Percentiles rank a stretch among this genome's conserved stretches.
These are phyloP conservation scores for Cyprichromis sp. DNA, from an alignment of 2,113 vertebrate genomes.

Conservation along the genomic window DNA sequence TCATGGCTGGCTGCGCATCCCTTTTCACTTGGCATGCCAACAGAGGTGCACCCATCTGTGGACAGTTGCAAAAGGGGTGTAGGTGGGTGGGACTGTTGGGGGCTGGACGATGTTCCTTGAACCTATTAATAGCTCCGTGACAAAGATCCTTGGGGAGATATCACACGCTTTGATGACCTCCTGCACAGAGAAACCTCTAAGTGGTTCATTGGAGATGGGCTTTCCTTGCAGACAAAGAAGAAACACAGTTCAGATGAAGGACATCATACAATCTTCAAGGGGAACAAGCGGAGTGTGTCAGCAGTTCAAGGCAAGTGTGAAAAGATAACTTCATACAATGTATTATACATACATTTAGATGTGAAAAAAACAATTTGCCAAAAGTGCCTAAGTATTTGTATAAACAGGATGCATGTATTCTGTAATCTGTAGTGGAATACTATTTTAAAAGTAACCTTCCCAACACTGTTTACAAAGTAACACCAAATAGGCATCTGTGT, in stretches of 20 bases:
- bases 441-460: not conserved
- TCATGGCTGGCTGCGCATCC: constrained; percentile 33
- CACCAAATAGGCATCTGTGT: constrained; percentile 41
- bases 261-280: constrained; percentile 2
- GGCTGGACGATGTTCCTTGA: constrained; percentile 55
- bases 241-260: constrained; percentile 27
- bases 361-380: not conserved
- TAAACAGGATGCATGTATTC: not conserved
- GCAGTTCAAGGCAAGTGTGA: not conserved
- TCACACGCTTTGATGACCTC: constrained; percentile 58
- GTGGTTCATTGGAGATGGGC: constrained; percentile 45
- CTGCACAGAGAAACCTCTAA: constrained; percentile 37
- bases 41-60: constrained; percentile 27
- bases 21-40: constrained; percentile 13
- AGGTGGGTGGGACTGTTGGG: constrained; percentile 15
- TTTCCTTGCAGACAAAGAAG: constrained; percentile 24
- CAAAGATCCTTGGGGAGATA: constrained; percentile 55
- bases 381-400: not conserved
- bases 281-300: not conserved
- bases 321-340: not conserved
- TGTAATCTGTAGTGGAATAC: not conserved
- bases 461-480: constrained; percentile 44
- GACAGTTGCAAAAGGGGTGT: not conserved
- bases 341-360: not conserved
- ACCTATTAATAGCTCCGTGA: constrained; percentile 65